Conservation (phyloP, 92 coral and sea anemone species). For the Epizoanthus ramosus region DNA sequence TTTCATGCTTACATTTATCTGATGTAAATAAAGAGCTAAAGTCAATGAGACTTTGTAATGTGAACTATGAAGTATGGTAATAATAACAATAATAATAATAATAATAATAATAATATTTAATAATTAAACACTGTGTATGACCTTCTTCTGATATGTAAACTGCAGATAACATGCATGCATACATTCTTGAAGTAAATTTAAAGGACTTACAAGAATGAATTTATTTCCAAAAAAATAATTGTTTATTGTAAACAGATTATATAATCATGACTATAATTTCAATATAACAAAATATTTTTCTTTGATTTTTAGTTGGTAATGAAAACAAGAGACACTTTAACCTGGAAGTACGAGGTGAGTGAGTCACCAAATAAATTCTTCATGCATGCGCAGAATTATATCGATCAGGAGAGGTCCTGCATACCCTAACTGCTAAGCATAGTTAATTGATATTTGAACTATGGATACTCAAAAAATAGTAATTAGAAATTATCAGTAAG, state of each 20-base stretch:
- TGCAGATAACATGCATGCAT: neutral
- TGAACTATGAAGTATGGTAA: too few species aligned
- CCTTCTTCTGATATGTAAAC: slow-evolving; percentile 19
- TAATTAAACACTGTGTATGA: neutral
- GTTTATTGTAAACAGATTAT: too few species aligned
- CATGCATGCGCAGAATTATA: slow-evolving; percentile 26
- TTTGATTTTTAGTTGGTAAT: neutral
- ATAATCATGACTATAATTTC: neutral
- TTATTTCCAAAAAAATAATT: too few species aligned
- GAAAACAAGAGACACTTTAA: slow-evolving; percentile 35
- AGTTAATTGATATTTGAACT: too few species aligned
- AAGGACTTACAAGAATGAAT: neutral
- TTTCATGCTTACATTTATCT: too few species aligned
- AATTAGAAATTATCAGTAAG: too few species aligned
- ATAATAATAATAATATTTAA: neutral
- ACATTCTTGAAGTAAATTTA: neutral
- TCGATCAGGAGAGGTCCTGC: slow-evolving; percentile 3
- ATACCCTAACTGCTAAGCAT: too few species aligned
- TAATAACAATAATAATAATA: too few species aligned
- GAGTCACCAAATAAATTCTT: neutral
- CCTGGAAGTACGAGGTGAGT: slow-evolving; percentile 31
- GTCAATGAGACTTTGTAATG: too few species aligned
- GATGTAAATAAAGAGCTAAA: too few species aligned
- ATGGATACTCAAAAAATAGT: too few species aligned
- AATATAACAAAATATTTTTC: neutral